Base-by-base conservation (phyloP, 1,140 invertebrate species). In the Mercenaria mercenaria region DNA sequence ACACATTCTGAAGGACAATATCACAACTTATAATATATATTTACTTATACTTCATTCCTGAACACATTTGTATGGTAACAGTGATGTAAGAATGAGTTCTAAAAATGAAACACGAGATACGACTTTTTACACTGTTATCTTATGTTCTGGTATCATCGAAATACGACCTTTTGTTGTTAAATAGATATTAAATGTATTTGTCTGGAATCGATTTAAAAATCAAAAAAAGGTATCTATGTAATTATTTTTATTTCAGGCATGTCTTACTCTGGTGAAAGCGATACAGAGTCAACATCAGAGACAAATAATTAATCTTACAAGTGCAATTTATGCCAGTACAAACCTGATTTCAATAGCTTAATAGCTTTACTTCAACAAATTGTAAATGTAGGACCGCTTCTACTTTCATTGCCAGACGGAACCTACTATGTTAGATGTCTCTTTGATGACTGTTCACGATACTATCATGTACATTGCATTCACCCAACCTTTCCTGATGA, bases 401-500 rank as follows among this genome's bases (percentile, higher is more conserved):
- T 83, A 23, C 13, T 83, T 50, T 10, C 80, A 47, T 47, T 83
- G 23, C 79, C 79, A 32, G 50, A 83, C 61, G 80, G 80, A 41
- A 15, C 56, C 56, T 64, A 64, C 26, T 83, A 83, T 37, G 41
- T 83, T 64, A 37, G 80, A 41, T 83, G 80, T 52, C 52, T 50
- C 37, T 83, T 83, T 83, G 56, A 83, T 4, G 80, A 83, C 10
- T 83, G 80, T 64, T 39, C 15, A 67, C 15, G 80, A 23, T 83
- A 83, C 50, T 83, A 56, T 41, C 80, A 83, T 47, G 6, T 83
- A 67, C 80, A 41, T 43, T 83, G 80, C 50, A 83, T 67, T 20
- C 80, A 83, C 50, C 32, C 80, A 41, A 64, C 80, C 1, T 83
- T 83, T 83, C 80, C 80, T 26, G 80, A 83, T 26, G 80, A 83